phyloP scores from a whole-genome alignment of 2,113 vertebrate species.

The Xenopus laevis region DNA sequence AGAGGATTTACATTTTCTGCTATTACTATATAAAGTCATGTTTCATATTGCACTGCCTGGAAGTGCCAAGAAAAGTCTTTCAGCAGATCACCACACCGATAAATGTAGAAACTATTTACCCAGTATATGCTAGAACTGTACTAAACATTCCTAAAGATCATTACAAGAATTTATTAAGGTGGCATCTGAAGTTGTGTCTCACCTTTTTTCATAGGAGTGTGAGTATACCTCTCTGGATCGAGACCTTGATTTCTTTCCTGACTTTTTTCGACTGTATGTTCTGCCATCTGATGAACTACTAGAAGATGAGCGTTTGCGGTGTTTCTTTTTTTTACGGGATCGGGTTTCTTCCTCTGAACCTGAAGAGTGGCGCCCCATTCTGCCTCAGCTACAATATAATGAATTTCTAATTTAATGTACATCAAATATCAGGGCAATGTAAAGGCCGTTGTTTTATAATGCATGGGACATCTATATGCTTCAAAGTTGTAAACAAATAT shows the following conservation, averaged over 20 bases:
- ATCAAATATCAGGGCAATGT: slow-evolving; percentile 3
- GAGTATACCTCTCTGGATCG: slow-evolving; percentile 68
- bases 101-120: too few species aligned
- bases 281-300: slow-evolving; percentile 84
- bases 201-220: slow-evolving; percentile 77
- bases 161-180: too few species aligned
- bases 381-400: slow-evolving; percentile 39
- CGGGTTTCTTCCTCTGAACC: slow-evolving; percentile 85
- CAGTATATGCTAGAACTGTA: too few species aligned
- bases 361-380: slow-evolving; percentile 87
- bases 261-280: slow-evolving; percentile 71
- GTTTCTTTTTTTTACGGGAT: slow-evolving; percentile 81
- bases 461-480: too few species aligned
- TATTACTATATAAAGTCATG: too few species aligned
- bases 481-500: too few species aligned
- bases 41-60: too few species aligned
- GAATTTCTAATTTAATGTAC: slow-evolving; percentile 13
- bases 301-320: slow-evolving; percentile 79
- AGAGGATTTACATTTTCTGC: too few species aligned
- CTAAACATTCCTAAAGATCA: too few species aligned
- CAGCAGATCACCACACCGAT: too few species aligned
- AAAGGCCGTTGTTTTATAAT: neutral
- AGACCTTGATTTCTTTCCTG: slow-evolving; percentile 76
- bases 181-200: neutral
- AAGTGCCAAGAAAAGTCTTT: too few species aligned